These are phyloP conservation scores for Aegithalos caudatus DNA, from an alignment of 2,113 vertebrate genomes.

Conservation along the genomic window DNA sequence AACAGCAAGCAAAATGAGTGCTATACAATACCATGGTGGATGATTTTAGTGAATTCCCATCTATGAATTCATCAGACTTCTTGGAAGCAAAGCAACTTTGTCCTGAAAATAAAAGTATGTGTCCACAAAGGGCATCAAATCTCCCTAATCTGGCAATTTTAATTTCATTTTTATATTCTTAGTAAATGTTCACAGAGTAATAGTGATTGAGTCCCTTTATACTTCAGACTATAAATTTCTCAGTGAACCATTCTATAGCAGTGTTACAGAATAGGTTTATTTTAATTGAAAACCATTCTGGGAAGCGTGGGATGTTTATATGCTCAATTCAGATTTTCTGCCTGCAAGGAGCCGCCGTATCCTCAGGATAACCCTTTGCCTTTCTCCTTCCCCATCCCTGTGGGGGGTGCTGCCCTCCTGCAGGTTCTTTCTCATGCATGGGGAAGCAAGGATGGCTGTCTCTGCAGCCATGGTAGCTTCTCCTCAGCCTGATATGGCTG, in stretches of 20 bases:
- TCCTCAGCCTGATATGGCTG: fast-evolving
- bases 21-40: not conserved
- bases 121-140: slow-evolving; percentile 18
- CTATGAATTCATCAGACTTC: not conserved
- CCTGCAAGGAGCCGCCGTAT: not conserved
- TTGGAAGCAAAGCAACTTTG: slow-evolving; percentile 18
- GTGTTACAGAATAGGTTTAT: not conserved
- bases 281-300: slow-evolving; percentile 26
- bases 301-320: slow-evolving; percentile 26
- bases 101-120: not conserved
- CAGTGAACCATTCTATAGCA: not conserved
- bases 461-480: not conserved
- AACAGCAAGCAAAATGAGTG: not conserved
- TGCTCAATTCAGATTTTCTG: slow-evolving; percentile 4
- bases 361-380: not conserved
- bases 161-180: slow-evolving; percentile 42
- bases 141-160: slow-evolving; percentile 23
- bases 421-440: not conserved
- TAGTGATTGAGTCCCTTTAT: not conserved
- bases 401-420: not conserved
- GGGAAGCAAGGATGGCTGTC: not conserved
- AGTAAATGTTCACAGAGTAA: not conserved
- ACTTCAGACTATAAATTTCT: not conserved
- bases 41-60: not conserved
- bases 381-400: not conserved